These are phyloP conservation scores for Cataglyphis hispanica DNA, from an alignment of 1,140 invertebrate species.

Conservation along the genomic window DNA sequence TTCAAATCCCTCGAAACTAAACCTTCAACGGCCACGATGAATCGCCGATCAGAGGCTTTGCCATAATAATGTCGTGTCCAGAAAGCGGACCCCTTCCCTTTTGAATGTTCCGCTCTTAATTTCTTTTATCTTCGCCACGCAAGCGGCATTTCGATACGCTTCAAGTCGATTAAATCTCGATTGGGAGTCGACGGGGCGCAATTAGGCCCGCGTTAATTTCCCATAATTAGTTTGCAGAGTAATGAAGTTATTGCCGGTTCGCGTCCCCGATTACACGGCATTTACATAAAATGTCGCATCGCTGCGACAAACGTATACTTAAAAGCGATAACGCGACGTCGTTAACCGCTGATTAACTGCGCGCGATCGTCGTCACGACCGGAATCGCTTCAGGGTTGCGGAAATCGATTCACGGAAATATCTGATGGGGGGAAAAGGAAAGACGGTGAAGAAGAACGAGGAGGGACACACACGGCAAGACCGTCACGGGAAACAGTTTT, in stretches of 20 bases:
- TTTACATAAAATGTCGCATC: slow-evolving; percentile 81
- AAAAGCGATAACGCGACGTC: slow-evolving; percentile 70
- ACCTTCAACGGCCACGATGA: slow-evolving; percentile 15
- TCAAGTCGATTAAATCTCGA: slow-evolving; percentile 80
- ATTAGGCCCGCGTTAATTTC: slow-evolving; percentile 82
- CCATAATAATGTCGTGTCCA: slow-evolving; percentile 20
- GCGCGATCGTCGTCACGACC: slow-evolving; percentile 4
- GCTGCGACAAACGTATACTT: slow-evolving; percentile 47
- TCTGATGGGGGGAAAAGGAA: background rate
- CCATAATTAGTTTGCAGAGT: slow-evolving; percentile 79
- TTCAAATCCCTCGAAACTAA: slow-evolving; percentile 33
- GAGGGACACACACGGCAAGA: background rate
- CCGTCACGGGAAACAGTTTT: slow-evolving; percentile 16
- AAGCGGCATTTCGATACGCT: slow-evolving; percentile 12
- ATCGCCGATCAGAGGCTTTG: background rate
- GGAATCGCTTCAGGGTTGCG: background rate
- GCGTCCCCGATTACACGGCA: slow-evolving; percentile 82
- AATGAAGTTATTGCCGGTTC: slow-evolving; percentile 84
- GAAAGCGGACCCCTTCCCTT: slow-evolving; percentile 17
- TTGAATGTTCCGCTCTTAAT: slow-evolving; percentile 11
- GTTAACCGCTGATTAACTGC: slow-evolving; percentile 80
- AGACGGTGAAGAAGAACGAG: background rate
- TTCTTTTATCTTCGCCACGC: slow-evolving; percentile 9
- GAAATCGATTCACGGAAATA: slow-evolving; percentile 22
- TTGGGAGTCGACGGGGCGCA: slow-evolving; percentile 70